Conservation (phyloP, 1,140 invertebrate genomes). For the Parasteatoda tepidariorum region DNA sequence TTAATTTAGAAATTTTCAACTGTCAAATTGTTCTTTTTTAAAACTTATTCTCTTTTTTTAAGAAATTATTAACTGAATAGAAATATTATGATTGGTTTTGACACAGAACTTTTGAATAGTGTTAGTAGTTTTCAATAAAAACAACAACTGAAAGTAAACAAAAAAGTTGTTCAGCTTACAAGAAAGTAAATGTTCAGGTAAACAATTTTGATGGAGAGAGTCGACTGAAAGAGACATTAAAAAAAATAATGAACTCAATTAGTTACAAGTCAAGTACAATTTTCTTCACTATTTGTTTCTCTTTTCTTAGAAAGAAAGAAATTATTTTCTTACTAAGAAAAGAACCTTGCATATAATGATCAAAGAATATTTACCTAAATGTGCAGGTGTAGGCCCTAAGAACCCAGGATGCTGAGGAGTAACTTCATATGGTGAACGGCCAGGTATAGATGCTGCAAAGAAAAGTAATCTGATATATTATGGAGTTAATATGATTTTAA, state of each 20-base stretch:
- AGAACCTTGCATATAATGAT: neutral
- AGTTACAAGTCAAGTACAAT: neutral
- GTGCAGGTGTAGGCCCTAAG: constrained; percentile 67
- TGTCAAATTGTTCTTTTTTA: too few species aligned
- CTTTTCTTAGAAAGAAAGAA: neutral
- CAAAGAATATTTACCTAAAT: constrained; percentile 34
- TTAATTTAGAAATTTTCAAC: too few species aligned
- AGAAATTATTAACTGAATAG: too few species aligned
- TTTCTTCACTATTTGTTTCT: neutral
- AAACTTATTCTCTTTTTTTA: too few species aligned
- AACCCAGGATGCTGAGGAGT: constrained; percentile 76
- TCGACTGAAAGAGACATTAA: neutral
- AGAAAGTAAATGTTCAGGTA: neutral
- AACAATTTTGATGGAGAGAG: neutral
- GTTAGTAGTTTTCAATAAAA: too few species aligned
- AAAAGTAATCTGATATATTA: constrained; percentile 43
- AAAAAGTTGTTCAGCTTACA: neutral
- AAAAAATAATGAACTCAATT: neutral
- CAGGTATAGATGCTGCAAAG: constrained; percentile 64
- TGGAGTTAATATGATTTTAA: neutral
- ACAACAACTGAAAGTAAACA: neutral
- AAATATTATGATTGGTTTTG: too few species aligned
- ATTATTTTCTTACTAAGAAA: too few species aligned
- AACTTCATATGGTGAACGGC: constrained; percentile 70
- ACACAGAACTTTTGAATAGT: too few species aligned